phyloP scores from a whole-genome alignment of 2,888 invertebrate genomes.

The Megalurothrips usitatus region DNA sequence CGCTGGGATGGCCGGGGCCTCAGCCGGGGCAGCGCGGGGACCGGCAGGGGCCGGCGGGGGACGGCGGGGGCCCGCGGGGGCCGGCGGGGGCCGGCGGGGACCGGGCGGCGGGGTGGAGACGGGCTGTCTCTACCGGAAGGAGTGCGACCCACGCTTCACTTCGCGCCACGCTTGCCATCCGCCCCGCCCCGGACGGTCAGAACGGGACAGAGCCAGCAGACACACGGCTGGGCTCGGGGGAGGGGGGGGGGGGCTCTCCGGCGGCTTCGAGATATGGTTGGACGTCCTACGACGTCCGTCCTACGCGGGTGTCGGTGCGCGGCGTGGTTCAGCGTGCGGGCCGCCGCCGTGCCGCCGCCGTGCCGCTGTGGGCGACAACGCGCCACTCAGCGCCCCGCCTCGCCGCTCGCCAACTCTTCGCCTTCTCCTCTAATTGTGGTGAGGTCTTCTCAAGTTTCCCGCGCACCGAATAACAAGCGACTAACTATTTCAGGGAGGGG shows the following conservation, averaged over 20 bases:
- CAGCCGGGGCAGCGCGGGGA: not conserved
- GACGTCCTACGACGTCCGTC: constrained; percentile 8
- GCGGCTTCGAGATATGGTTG: not conserved
- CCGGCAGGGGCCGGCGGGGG: constrained; percentile 6
- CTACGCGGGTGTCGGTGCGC: not conserved
- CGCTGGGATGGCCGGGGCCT: not conserved
- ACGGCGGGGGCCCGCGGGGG: not conserved
- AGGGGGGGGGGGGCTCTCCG: not conserved
- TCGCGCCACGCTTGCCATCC: constrained; percentile 6
- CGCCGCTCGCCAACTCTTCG: too few species aligned
- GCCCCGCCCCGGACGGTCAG: not conserved
- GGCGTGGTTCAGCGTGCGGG: not conserved
- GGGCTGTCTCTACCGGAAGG: constrained; percentile 2
- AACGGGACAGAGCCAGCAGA: not conserved
- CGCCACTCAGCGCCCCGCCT: too few species aligned
- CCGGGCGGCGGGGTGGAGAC: not conserved
- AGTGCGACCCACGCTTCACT: not conserved
- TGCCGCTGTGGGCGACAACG: not conserved
- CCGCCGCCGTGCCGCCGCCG: not conserved
- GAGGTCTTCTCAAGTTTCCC: not conserved
- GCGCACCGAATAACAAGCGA: not conserved
- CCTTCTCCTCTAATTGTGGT: too few species aligned
- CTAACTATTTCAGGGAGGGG: not conserved
- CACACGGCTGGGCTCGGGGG: not conserved
- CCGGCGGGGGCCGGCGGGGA: not conserved